These are phyloP conservation scores for Formica exsecta DNA, from an alignment of 1,140 invertebrate species.

Conservation along the genomic window DNA sequence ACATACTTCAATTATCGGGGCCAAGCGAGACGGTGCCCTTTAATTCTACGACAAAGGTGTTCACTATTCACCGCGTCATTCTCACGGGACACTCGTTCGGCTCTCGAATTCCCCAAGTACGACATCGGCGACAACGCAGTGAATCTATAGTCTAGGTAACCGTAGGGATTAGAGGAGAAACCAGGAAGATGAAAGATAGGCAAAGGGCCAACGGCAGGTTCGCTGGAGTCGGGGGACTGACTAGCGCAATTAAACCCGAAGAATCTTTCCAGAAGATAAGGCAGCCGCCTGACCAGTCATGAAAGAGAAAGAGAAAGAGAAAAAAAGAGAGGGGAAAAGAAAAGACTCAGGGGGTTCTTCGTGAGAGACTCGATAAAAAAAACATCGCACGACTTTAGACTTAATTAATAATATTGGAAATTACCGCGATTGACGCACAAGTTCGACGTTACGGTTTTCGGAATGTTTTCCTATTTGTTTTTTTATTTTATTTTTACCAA, in stretches of 20 bases:
- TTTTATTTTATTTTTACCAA: neutral
- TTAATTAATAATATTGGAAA: slow-evolving; percentile 82
- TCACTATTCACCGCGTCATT: slow-evolving; percentile 58
- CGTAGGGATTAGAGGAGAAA: slow-evolving; percentile 48
- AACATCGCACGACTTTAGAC: slow-evolving; percentile 68
- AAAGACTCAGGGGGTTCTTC: slow-evolving; percentile 30
- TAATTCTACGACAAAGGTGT: slow-evolving; percentile 55
- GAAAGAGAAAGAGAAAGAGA: slow-evolving; percentile 25
- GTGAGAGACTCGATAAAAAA: slow-evolving; percentile 77
- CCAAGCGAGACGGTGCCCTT: slow-evolving; percentile 41
- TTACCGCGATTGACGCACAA: slow-evolving; percentile 62
- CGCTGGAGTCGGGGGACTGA: slow-evolving; percentile 63
- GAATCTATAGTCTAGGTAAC: slow-evolving; percentile 47
- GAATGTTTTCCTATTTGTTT: neutral
- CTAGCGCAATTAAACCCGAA: slow-evolving; percentile 80
- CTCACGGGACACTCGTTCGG: slow-evolving; percentile 32
- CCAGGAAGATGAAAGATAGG: slow-evolving; percentile 71
- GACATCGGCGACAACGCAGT: slow-evolving; percentile 49
- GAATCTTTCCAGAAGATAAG: slow-evolving; percentile 76
- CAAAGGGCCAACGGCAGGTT: slow-evolving; percentile 68
- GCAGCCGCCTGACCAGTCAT: slow-evolving; percentile 10
- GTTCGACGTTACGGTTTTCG: slow-evolving; percentile 6
- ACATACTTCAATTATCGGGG: neutral
- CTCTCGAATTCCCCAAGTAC: slow-evolving; percentile 42
- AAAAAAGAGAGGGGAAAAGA: slow-evolving; percentile 10